Evolutionary conservation across 2,888 invertebrate species (phyloP).

Genomic region (Trachelus tabidus): DNA sequence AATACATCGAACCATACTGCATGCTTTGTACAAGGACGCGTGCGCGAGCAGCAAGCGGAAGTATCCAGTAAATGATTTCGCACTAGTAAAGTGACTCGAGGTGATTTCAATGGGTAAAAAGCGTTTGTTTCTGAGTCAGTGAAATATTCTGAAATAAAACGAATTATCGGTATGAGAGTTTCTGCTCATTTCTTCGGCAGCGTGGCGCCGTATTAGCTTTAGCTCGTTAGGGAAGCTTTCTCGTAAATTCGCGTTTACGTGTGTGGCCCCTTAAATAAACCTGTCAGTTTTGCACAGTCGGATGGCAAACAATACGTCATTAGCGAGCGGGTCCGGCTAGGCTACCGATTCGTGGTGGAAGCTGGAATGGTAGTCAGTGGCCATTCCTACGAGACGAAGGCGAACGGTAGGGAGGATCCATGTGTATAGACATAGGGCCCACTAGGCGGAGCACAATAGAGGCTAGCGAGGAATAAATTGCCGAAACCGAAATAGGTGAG

Average conservation of each 20-base stretch:
- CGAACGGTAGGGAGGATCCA: constrained; percentile 17
- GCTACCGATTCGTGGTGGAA: constrained; percentile 1
- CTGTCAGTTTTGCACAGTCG: constrained; percentile 32
- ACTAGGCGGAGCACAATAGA: constrained; percentile 21
- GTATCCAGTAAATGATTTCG: neutral
- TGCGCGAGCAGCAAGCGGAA: neutral
- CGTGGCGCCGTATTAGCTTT: constrained; percentile 15
- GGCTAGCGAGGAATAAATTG: constrained; percentile 42
- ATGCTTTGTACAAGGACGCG: neutral
- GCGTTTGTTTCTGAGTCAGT: neutral
- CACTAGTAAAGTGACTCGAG: neutral
- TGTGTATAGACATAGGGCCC: constrained; percentile 1
- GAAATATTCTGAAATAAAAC: neutral
- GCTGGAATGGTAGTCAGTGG: constrained; percentile 2
- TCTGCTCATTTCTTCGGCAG: neutral
- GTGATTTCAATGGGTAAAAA: neutral
- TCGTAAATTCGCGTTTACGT: constrained; percentile 22
- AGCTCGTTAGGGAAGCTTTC: constrained; percentile 8
- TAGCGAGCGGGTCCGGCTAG: constrained; percentile 20
- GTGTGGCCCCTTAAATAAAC: constrained; percentile 30
- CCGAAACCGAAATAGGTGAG: constrained; percentile 47
- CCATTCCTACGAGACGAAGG: constrained; percentile 26
- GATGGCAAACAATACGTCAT: constrained; percentile 37
- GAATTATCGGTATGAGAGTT: neutral
- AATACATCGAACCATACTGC: neutral